A percentile compares a stretch with the other conserved stretches of the same genome.
Evolutionary conservation across 1,140 invertebrate species (phyloP).

Genomic region (Chymomyza costata): DNA sequence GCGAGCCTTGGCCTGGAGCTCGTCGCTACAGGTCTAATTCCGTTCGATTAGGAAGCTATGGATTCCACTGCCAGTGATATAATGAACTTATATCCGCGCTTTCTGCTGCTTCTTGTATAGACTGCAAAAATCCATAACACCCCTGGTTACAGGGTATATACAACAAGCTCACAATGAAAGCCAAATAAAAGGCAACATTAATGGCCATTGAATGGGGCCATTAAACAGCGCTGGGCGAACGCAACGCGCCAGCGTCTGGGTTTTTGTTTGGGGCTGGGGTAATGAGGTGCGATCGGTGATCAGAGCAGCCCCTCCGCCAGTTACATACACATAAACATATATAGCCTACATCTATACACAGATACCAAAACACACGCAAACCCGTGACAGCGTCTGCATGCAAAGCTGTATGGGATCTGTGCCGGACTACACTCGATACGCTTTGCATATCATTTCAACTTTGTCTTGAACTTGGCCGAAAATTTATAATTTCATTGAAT

Average conservation of each 20-base stretch:
- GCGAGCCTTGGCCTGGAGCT: no score
- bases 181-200: slow-evolving; percentile 69
- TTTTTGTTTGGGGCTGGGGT: slow-evolving; percentile 26
- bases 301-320: slow-evolving; percentile 1
- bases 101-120: no score
- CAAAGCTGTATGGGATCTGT: not conserved
- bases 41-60: no score
- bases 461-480: slow-evolving; percentile 19
- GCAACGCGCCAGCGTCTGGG: slow-evolving; percentile 47
- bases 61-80: no score
- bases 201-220: slow-evolving; percentile 66
- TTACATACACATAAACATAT: slow-evolving; percentile 7
- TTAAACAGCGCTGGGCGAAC: slow-evolving; percentile 39
- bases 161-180: slow-evolving; percentile 46
- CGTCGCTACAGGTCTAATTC: no score
- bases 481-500: slow-evolving; percentile 71
- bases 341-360: no score
- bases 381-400: not conserved
- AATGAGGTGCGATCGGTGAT: slow-evolving; percentile 33
- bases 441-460: slow-evolving; percentile 61
- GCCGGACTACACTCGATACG: slow-evolving; percentile 41
- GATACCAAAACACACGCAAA: slow-evolving; percentile 19
- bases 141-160: not conserved
- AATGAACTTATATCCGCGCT: no score
- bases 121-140: no score